phyloP scores from a whole-genome alignment of 2,113 vertebrate genomes.

The Crotalus helleri region DNA sequence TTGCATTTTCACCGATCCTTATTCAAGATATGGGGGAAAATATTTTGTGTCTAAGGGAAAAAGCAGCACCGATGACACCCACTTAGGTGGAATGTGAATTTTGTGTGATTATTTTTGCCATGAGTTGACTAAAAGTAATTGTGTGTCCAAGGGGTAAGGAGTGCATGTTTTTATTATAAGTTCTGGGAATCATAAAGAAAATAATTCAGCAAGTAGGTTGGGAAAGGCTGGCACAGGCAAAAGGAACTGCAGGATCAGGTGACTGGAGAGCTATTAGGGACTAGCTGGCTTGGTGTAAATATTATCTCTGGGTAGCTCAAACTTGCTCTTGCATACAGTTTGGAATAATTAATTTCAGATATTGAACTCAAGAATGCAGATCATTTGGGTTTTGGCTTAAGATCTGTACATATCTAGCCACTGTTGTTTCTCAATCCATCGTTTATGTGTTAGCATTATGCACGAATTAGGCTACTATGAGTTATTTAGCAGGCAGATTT shows the following conservation, averaged over 20 bases:
- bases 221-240: background rate
- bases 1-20: background rate
- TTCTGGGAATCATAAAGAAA: background rate
- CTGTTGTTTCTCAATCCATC: background rate
- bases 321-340: background rate
- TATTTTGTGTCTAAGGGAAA: background rate
- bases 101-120: background rate
- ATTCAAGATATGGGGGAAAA: background rate
- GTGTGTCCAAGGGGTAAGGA: background rate
- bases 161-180: background rate
- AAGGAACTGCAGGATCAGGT: background rate
- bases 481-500: background rate
- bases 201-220: background rate
- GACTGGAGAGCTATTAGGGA: background rate
- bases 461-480: background rate
- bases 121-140: background rate
- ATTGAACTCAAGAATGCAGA: background rate
- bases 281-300: background rate
- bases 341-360: background rate
- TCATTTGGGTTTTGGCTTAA: background rate
- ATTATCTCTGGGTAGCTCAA: background rate
- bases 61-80: background rate
- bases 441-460: background rate
- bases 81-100: background rate
- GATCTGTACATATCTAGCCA: background rate